Percentiles rank a stretch among this genome's conserved stretches.
Evolutionary conservation across 37 sponge, comb jelly and placozoan genomes (phyloP).

Genomic region (Aplysina aerophoba): DNA sequence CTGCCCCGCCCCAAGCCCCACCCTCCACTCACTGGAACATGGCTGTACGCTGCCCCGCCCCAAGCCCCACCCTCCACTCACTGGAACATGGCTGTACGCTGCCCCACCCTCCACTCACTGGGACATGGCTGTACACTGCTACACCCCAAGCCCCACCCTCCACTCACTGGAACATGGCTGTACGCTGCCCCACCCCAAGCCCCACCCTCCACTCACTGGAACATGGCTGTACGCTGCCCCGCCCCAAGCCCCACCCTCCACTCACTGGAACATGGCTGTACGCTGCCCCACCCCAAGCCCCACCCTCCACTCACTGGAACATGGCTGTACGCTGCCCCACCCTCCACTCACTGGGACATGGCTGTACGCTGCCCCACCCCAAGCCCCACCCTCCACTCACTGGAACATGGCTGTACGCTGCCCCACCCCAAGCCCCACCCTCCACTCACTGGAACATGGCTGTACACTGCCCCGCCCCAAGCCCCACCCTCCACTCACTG

Average conservation of each 20-base stretch:
- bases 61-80: neutral
- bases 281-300: neutral
- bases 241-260: neutral
- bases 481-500: neutral
- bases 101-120: neutral
- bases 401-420: neutral
- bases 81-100: neutral
- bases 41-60: neutral
- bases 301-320: neutral
- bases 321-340: neutral
- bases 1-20: neutral
- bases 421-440: neutral
- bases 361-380: neutral
- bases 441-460: neutral
- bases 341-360: neutral
- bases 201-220: neutral
- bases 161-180: neutral
- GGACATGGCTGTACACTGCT: neutral
- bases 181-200: neutral
- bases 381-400: neutral
- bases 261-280: neutral
- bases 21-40: neutral
- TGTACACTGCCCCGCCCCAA: neutral
- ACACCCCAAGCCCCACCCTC: neutral
- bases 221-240: neutral